Conservation (phyloP, 2,888 invertebrate genomes). For the Sympetrum striolatum region DNA sequence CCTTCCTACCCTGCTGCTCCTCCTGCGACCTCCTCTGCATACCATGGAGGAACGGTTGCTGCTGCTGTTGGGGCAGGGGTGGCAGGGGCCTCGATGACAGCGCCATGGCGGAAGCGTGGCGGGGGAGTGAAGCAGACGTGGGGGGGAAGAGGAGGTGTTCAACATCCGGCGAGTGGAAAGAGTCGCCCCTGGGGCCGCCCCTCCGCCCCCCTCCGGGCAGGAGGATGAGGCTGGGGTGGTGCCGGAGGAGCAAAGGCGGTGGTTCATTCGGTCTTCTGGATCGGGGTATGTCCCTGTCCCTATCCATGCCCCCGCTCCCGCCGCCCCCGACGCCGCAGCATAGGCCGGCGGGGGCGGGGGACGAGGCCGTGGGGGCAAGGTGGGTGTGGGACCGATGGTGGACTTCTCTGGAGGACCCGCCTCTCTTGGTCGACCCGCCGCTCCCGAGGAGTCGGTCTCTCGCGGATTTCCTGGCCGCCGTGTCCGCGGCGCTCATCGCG, state of each 20-base stretch:
- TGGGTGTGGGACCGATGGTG: neutral
- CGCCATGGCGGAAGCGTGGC: slow-evolving; percentile 31
- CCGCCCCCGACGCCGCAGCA: slow-evolving; percentile 20
- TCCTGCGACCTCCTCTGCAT: neutral
- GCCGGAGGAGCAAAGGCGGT: neutral
- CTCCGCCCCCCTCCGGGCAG: neutral
- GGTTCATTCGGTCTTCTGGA: neutral
- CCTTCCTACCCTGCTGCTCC: neutral
- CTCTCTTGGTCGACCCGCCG: slow-evolving; percentile 22
- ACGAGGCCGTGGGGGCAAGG: neutral
- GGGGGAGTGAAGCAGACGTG: slow-evolving; percentile 11
- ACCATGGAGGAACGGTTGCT: neutral
- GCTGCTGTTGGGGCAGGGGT: slow-evolving; percentile 22
- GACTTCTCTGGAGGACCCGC: neutral
- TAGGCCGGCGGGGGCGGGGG: slow-evolving; percentile 30
- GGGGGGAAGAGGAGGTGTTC: slow-evolving; percentile 65
- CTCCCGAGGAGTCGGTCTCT: slow-evolving; percentile 2
- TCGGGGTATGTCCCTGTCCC: neutral
- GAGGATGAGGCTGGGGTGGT: neutral
- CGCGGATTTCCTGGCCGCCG: slow-evolving; percentile 18
- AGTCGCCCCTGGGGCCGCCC: slow-evolving; percentile 56
- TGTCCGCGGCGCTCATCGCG: neutral
- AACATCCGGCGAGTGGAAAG: slow-evolving; percentile 65
- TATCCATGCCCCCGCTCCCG: neutral
- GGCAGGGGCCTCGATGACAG: slow-evolving; percentile 18